A percentile compares a stretch with the other conserved stretches of the same genome.
Conservation (phyloP, 1,140 invertebrate genomes). For the Thereuonema tuberculata region DNA sequence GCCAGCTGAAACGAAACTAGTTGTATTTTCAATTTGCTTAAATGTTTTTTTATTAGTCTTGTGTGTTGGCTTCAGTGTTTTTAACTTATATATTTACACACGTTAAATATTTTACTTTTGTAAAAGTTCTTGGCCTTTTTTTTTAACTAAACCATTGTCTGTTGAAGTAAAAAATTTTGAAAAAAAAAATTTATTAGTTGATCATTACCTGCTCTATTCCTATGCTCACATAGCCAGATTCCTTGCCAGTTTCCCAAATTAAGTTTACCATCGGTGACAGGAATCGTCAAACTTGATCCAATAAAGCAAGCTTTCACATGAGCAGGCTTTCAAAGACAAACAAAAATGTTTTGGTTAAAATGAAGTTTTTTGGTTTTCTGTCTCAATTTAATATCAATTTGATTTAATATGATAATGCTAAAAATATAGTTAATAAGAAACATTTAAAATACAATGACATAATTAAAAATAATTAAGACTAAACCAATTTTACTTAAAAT, state of each 20-base stretch:
- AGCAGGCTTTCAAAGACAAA: slow-evolving; percentile 57
- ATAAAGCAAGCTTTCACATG: slow-evolving; percentile 94
- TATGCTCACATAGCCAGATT: slow-evolving; percentile 93
- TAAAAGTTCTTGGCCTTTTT: too few relatives aligned
- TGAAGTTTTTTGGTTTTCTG: slow-evolving; percentile 8
- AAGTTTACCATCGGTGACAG: slow-evolving; percentile 86
- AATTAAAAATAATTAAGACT: too few relatives aligned
- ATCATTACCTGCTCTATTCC: slow-evolving; percentile 56
- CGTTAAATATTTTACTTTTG: too few relatives aligned
- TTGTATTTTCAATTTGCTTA: too few relatives aligned
- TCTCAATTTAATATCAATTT: slow-evolving; percentile 1
- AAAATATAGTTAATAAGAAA: slow-evolving; percentile 7
- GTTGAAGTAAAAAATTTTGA: too few relatives aligned
- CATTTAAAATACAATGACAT: slow-evolving; percentile 8
- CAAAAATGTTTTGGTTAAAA: too few relatives aligned
- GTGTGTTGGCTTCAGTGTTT: too few relatives aligned
- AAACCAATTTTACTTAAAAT: too few relatives aligned
- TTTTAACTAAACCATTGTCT: too few relatives aligned
- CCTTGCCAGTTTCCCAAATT: slow-evolving; percentile 95
- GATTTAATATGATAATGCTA: too few relatives aligned
- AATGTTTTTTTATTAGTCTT: too few relatives aligned
- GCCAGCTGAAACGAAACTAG: too few relatives aligned
- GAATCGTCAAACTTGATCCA: slow-evolving; percentile 86
- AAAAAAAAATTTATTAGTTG: neutral
- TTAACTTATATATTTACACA: neutral